A percentile compares a stretch with the other conserved stretches of the same genome.
phyloP scores from a whole-genome alignment of 2,888 invertebrate species.

The Tipula helvola region DNA sequence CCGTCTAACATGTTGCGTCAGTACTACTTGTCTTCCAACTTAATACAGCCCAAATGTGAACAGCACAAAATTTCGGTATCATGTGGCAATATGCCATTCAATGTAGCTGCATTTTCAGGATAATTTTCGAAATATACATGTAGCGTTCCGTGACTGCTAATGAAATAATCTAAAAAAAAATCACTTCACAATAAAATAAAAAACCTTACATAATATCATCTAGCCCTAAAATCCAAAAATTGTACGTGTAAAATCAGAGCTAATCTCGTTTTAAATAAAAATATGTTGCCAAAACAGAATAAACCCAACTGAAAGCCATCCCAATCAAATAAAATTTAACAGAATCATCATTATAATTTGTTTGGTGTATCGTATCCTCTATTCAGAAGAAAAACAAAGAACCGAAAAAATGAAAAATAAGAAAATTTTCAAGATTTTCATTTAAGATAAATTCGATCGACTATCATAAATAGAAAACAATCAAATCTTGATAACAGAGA shows the following conservation, averaged over 20 bases:
- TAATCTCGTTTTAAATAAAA: not conserved
- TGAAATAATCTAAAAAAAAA: not conserved
- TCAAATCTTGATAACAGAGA: not conserved
- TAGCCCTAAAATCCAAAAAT: not conserved
- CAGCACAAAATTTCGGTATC: too few species aligned
- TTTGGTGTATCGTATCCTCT: not conserved
- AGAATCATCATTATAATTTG: not conserved
- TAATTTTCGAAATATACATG: too few species aligned
- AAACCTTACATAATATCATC: not conserved
- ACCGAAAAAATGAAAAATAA: not conserved
- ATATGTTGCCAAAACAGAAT: not conserved
- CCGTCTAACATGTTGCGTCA: too few species aligned
- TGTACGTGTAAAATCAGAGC: not conserved
- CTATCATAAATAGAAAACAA: slow-evolving; percentile 4
- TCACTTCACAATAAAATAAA: not conserved
- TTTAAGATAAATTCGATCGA: not conserved
- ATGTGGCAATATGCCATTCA: too few species aligned
- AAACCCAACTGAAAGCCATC: not conserved
- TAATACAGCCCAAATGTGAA: too few species aligned
- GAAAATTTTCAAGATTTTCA: not conserved
- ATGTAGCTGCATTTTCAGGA: too few species aligned
- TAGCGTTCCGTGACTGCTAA: too few species aligned
- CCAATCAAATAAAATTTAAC: not conserved
- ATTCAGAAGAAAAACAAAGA: not conserved
- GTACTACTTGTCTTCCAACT: too few species aligned